Evolutionary conservation across 2,888 invertebrate genomes (phyloP).

Genomic region (Macaria notata): DNA sequence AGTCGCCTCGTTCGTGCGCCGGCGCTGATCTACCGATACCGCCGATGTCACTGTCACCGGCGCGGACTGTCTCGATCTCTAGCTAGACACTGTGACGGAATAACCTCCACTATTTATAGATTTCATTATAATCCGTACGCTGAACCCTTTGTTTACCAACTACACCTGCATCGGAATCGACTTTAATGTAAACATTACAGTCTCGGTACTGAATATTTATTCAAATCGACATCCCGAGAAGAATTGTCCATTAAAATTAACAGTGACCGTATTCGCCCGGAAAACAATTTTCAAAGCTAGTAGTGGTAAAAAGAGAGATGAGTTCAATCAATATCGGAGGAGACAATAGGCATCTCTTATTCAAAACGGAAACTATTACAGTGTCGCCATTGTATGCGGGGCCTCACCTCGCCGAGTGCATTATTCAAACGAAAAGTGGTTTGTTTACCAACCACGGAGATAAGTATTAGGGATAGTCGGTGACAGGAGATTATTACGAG

Average conservation of each 20-base stretch:
- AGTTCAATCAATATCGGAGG: constrained; percentile 75
- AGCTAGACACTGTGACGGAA: constrained; percentile 51
- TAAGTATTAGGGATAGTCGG: constrained; percentile 50
- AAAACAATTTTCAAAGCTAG: constrained; percentile 57
- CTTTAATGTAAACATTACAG: constrained; percentile 23
- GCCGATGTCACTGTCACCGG: constrained; percentile 61
- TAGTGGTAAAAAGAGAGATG: constrained; percentile 57
- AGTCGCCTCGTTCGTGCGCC: constrained; percentile 41
- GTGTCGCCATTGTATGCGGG: constrained; percentile 72
- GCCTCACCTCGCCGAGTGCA: constrained; percentile 71
- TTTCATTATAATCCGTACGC: constrained; percentile 61
- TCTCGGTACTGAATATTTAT: constrained; percentile 28
- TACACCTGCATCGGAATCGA: constrained; percentile 29
- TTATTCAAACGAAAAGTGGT: constrained; percentile 78
- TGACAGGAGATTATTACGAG: constrained; percentile 56
- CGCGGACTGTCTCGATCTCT: constrained; percentile 45
- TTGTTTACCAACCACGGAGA: constrained; percentile 70
- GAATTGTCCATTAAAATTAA: constrained; percentile 44
- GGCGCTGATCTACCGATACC: constrained; percentile 59
- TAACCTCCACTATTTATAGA: constrained; percentile 66
- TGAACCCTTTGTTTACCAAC: constrained; percentile 50
- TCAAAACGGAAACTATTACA: constrained; percentile 81
- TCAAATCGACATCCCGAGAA: constrained; percentile 34
- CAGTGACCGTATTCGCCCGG: constrained; percentile 45
- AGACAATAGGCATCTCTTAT: constrained; percentile 78